Base-by-base conservation (phyloP, 2,113 vertebrate genomes). In the Nettapus auritus region DNA sequence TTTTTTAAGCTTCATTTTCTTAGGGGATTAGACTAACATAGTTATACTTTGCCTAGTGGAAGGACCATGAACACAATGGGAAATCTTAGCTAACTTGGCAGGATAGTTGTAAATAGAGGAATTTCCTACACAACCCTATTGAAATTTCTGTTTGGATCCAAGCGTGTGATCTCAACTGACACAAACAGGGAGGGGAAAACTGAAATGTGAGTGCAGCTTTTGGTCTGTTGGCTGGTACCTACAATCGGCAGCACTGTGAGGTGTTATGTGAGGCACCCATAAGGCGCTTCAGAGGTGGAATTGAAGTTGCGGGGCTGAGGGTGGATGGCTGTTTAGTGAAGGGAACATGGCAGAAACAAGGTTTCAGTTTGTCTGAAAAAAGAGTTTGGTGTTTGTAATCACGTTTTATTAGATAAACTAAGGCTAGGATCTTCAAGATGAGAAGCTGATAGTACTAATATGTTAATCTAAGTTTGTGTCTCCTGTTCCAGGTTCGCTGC, bases 401-500 rank as follows among this genome's bases (percentile, higher is more conserved):
- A 11, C 3, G 11, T 70, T 33, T 63, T 0, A 0, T 31, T 84
- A 34, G 5, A n/a, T 77, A 31, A 69, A 36, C 6, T 74, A 6
- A 42, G 11, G 9, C 53, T 36, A 25, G 13, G 17, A 5, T 60
- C 20, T 42, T 89, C 26, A 71, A 22, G 55, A 34, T 31, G 17
- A 40, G 28, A 26, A 26, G 13, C 34, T 90, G 3, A 20, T 31
- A 14, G 1, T 57, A 28, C n/a, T 71, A 59, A 8, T 57, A 0
- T 23, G 12, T 63, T 74, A 46, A 11, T 66, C 19, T 79, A 6
- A 29, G 26, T 50, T 5, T 3, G 3, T 13, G 52, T 89, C 6
- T 93, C 9, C 29, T 89, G 18, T 71, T 91, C 2, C 79, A 99
- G 99, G 99, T 99, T 52, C 98, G 99, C 64, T 99, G 99, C 97